phyloP scores from a whole-genome alignment of 2,888 invertebrate species.

The Lasioglossum calceatum region DNA sequence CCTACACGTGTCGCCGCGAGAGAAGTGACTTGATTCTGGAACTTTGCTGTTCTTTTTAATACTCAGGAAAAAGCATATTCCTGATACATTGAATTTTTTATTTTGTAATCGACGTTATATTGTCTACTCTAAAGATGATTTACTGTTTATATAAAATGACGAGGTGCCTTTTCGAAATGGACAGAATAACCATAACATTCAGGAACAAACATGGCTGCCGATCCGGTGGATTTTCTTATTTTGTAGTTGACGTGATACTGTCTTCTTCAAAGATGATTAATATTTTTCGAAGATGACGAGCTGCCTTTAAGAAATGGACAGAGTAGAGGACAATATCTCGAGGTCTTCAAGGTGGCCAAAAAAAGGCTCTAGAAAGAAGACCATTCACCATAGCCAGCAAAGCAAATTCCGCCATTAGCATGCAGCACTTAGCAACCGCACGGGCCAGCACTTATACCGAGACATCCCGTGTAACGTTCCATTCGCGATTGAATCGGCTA shows the following conservation, averaged over 20 bases:
- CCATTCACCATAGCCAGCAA: neutral
- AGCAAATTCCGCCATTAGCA: constrained; percentile 7
- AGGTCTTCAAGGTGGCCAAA: neutral
- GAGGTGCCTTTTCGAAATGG: no score
- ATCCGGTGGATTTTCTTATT: no score
- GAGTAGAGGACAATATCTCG: neutral
- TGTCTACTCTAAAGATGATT: rapidly evolving
- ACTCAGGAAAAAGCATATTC: neutral
- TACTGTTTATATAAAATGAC: no score
- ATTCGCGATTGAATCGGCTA: neutral
- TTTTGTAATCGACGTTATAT: no score
- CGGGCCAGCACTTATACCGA: neutral
- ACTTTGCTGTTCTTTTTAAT: neutral
- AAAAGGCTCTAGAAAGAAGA: neutral
- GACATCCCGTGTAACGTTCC: neutral
- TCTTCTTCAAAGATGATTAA: no score
- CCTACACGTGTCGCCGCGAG: neutral
- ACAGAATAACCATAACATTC: no score
- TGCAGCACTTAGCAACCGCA: neutral
- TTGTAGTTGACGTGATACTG: no score
- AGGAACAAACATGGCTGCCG: no score
- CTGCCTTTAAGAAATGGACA: no score
- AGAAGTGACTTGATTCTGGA: neutral
- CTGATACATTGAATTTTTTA: no score
- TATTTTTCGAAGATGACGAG: no score